Conservation (phyloP, 2,797 vertebrate species). For the Rhincodon typus region DNA sequence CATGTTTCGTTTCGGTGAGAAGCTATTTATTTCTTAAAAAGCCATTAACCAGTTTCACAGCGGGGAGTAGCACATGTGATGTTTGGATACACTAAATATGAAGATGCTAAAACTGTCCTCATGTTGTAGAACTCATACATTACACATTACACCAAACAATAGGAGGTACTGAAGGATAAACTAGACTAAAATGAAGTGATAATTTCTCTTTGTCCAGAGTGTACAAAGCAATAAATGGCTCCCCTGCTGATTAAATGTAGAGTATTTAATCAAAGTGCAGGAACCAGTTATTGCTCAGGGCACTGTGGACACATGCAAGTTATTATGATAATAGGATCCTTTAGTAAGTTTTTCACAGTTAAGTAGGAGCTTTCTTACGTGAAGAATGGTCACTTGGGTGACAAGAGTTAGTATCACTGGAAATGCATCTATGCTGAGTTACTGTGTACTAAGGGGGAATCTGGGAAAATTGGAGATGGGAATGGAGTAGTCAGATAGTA, state of each 20-base stretch:
- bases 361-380: not conserved
- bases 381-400: conserved; percentile 11
- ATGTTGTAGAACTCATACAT: not conserved
- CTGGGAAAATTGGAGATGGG: not conserved
- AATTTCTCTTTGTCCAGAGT: conserved; percentile 31
- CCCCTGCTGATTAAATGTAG: conserved; percentile 33
- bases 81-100: conserved; percentile 28
- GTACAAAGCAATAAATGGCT: conserved; percentile 28
- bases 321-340: not conserved
- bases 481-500: not conserved
- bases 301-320: conserved; percentile 30
- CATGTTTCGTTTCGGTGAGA: conserved; percentile 29
- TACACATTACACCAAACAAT: conserved; percentile 31
- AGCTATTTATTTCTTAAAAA: conserved; percentile 34
- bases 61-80: not conserved
- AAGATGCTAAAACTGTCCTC: conserved; percentile 31
- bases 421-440: not conserved
- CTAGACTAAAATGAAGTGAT: conserved; percentile 20
- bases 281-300: conserved; percentile 17
- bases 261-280: conserved; percentile 31
- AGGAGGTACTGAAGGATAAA: conserved; percentile 27
- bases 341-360: not conserved
- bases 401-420: not conserved
- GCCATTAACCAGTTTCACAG: conserved; percentile 30
- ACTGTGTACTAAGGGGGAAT: not conserved